Conservation (phyloP, 2,888 invertebrate species). For the Scelioninae gen. 2 region DNA sequence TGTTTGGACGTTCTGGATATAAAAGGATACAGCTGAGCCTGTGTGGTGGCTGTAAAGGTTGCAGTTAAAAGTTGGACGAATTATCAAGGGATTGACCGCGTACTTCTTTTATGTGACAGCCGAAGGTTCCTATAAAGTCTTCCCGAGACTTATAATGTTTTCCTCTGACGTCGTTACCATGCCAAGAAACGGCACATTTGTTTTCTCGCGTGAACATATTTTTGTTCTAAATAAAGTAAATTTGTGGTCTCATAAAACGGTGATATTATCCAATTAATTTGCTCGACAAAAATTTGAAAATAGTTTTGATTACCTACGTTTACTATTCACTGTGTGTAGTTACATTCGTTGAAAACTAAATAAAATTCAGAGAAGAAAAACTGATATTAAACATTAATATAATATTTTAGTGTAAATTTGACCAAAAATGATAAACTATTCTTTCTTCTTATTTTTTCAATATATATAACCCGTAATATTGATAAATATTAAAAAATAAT, state of each 20-base stretch:
- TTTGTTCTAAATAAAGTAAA: conserved; percentile 36
- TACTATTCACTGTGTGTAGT: too few species aligned
- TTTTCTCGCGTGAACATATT: conserved; percentile 29
- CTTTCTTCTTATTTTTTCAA: too few species aligned
- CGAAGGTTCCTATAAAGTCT: conserved; percentile 58
- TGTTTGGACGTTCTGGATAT: conserved; percentile 58
- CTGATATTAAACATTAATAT: too few species aligned
- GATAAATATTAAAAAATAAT: too few species aligned
- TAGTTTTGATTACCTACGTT: too few species aligned
- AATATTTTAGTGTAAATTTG: too few species aligned
- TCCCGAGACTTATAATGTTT: conserved; percentile 47
- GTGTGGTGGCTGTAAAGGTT: conserved; percentile 70
- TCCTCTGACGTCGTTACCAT: conserved; percentile 30
- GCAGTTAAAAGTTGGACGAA: conserved; percentile 72
- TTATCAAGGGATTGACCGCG: conserved; percentile 69
- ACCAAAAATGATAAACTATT: too few species aligned
- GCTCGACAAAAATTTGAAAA: too few species aligned
- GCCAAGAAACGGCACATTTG: conserved; percentile 41
- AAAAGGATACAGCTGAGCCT: conserved; percentile 59
- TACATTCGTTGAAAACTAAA: too few species aligned
- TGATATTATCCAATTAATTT: conserved; percentile 14
- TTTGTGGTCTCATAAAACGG: conserved; percentile 6
- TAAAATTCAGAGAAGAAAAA: too few species aligned
- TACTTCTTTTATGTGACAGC: conserved; percentile 59
- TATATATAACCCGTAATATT: too few species aligned